Evolutionary conservation across 2,888 invertebrate genomes (phyloP), one percentile per base, ranked within the genome.

Genomic region (Pterobdella sp.): DNA sequence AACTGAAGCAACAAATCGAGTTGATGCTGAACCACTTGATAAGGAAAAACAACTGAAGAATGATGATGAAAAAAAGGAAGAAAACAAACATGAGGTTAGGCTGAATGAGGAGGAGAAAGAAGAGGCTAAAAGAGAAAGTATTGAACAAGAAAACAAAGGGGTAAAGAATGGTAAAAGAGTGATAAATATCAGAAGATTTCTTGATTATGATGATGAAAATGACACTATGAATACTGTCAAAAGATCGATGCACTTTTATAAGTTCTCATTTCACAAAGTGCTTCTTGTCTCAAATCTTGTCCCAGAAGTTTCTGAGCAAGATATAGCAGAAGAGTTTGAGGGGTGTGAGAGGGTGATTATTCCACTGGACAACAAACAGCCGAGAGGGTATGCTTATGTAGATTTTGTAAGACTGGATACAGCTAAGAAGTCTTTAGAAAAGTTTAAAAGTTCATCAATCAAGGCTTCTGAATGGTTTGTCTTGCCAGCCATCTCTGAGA

Each of bases 271-370:
- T n/a, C 18, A 56, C 60, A 56, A 56, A 56, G n/a, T 56, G 4
- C 60, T 56, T 26, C 26, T 56, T n/a, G 60, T 56, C 60, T 7
- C 60, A n/a, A 56, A 56, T 26, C 60, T 56, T n/a, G n/a, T 3
- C 26, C n/a, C 4, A 22, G 60, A 22, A 3, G n/a, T n/a, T 22
- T 26, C 3, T n/a, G 60, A 56, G 26, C n/a, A 56, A 7, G 60
- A 56, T 3, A 56, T 56, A 4, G 4, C 26, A 3, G n/a, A 22
- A 26, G 60, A 56, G 60, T 56, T 56, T n/a, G 60, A 56, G n/a
- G n/a, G 14, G 4, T 56, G 60, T n/a, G 60, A 56, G 60, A 56
- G 60, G 60, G 60, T 56, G n/a, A 56, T 56, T 3, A 56, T 56
- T 3, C 60, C 60, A 7, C 3, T 7, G 60, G 60, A 56, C 4